These are phyloP conservation scores for Aptenodytes patagonicus DNA, from an alignment of 2,113 vertebrate species.

Conservation along the genomic window DNA sequence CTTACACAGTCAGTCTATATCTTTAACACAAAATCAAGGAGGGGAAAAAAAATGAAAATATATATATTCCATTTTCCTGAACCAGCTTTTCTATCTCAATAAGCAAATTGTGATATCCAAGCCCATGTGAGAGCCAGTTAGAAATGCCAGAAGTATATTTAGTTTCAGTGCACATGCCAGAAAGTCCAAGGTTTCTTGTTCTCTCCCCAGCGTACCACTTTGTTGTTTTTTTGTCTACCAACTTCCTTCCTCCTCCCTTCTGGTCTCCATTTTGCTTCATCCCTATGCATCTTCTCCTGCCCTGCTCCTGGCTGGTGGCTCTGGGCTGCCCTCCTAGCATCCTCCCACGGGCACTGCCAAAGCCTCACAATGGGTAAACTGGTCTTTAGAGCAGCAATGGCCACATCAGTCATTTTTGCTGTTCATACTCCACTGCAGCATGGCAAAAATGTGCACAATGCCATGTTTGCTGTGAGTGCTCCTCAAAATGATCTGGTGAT, in stretches of 20 bases:
- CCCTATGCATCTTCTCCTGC: not conserved
- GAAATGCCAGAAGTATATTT: not conserved
- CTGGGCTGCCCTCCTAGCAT: not conserved
- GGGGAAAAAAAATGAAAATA: rapidly evolving
- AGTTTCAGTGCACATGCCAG: not conserved
- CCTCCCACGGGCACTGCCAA: not conserved
- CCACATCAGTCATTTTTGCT: not conserved
- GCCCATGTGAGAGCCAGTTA: not conserved
- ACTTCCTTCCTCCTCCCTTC: not conserved
- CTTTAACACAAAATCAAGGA: not conserved
- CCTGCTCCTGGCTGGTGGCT: not conserved
- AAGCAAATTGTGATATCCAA: not conserved
- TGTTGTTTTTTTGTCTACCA: not conserved
- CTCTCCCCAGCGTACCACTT: not conserved
- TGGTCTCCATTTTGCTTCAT: not conserved
- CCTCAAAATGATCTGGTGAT: not conserved
- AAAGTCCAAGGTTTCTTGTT: not conserved
- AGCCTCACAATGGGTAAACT: not conserved
- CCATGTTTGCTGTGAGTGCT: not conserved
- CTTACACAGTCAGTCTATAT: not conserved
- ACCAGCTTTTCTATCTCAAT: conserved; percentile 2
- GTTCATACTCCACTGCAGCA: not conserved
- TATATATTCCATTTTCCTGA: not conserved
- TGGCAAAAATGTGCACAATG: not conserved
- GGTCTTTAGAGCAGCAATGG: not conserved